Conservation (phyloP, 2,113 vertebrate genomes). For the Dermatemys mawii region DNA sequence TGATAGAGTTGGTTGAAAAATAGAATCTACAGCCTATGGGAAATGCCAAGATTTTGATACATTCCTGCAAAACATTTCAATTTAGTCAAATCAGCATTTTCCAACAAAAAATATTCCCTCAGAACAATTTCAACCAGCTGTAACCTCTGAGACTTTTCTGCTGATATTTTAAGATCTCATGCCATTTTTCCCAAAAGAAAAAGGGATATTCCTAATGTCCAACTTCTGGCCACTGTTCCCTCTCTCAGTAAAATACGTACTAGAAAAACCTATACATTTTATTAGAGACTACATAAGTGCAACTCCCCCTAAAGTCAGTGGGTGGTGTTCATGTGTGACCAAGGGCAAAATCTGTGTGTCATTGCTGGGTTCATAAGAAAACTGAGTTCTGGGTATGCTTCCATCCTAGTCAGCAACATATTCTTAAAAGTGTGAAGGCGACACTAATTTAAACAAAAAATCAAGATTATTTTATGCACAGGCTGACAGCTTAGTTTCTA, state of each 20-base stretch:
- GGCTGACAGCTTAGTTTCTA: conserved; percentile 2
- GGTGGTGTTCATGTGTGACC: neutral
- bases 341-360: neutral
- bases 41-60: neutral
- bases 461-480: neutral
- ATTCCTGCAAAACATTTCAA: neutral
- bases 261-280: neutral
- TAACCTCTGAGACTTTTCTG: neutral
- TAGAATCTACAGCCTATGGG: neutral
- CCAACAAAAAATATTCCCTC: neutral
- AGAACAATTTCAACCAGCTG: neutral
- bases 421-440: neutral
- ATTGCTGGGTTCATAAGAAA: neutral
- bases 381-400: neutral
- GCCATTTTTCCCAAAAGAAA: neutral
- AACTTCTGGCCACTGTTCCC: neutral
- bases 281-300: neutral
- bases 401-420: neutral
- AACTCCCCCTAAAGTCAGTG: rapidly evolving
- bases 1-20: neutral
- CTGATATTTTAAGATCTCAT: neutral
- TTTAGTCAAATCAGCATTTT: neutral
- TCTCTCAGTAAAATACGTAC: neutral
- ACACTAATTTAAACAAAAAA: neutral
- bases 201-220: neutral